Conservation (phyloP, 2,797 vertebrate species). For the Schizothorax lantsangensis region DNA sequence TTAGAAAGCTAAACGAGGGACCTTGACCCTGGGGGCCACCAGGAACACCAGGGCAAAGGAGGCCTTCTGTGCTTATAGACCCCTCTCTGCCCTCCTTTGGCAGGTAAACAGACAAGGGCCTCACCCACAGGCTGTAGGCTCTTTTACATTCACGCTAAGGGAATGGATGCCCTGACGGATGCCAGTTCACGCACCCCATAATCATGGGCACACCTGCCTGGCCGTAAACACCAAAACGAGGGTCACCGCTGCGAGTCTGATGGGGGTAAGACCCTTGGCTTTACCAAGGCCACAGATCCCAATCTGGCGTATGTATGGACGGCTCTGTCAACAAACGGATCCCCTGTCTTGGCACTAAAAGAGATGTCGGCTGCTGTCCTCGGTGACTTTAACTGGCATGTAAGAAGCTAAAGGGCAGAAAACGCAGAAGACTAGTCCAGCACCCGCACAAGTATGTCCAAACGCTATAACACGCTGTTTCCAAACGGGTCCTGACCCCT, state of each 20-base stretch:
- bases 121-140: conserved; percentile 64
- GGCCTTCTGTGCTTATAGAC: conserved; percentile 62
- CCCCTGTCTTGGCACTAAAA: conserved; percentile 43
- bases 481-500: conserved; percentile 60
- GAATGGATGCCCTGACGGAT: conserved; percentile 59
- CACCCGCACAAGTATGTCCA: conserved; percentile 51
- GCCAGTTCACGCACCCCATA: conserved; percentile 51
- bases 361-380: conserved; percentile 54
- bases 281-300: conserved; percentile 43
- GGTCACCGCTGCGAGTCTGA: conserved; percentile 56
- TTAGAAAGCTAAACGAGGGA: conserved; percentile 44
- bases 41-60: conserved; percentile 52
- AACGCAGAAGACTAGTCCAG: conserved; percentile 51
- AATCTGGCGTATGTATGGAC: conserved; percentile 52
- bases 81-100: conserved; percentile 55
- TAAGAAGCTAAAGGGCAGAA: conserved; percentile 63
- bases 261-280: conserved; percentile 65
- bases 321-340: conserved; percentile 52
- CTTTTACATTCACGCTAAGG: conserved; percentile 65
- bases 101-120: conserved; percentile 67
- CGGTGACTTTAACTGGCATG: conserved; percentile 62
- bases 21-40: conserved; percentile 58
- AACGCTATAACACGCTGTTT: conserved; percentile 56
- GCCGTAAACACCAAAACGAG: conserved; percentile 60
- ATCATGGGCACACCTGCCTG: conserved; percentile 63